Evolutionary conservation across 2,797 vertebrate species (phyloP).

Genomic region (Potorous gilbertii): DNA sequence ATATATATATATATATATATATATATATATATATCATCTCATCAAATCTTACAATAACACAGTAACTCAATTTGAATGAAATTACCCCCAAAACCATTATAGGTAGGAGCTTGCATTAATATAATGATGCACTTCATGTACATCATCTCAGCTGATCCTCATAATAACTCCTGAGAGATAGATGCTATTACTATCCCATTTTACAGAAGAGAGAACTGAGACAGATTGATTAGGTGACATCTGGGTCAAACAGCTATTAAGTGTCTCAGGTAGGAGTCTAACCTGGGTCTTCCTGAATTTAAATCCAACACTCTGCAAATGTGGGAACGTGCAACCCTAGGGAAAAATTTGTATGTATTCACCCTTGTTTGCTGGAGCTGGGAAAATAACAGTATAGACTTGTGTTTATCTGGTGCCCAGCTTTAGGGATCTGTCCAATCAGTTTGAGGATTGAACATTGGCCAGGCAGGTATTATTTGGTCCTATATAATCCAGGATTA

Average conservation of each 20-base stretch:
- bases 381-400: neutral
- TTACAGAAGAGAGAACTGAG: neutral
- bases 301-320: neutral
- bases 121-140: neutral
- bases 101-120: neutral
- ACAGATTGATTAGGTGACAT: neutral
- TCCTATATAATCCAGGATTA: slow-evolving; percentile 3
- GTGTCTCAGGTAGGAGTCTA: neutral
- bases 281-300: neutral
- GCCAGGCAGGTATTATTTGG: slow-evolving; percentile 20
- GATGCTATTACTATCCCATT: neutral
- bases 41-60: neutral
- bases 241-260: neutral
- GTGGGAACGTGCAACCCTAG: neutral
- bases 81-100: neutral
- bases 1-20: neutral
- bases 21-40: neutral
- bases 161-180: neutral
- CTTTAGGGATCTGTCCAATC: neutral
- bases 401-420: neutral
- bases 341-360: neutral
- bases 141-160: neutral
- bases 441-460: neutral
- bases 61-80: neutral
- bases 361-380: neutral